phyloP scores from a whole-genome alignment of 2,113 vertebrate genomes.

The Eulacestoma nigropectus region DNA sequence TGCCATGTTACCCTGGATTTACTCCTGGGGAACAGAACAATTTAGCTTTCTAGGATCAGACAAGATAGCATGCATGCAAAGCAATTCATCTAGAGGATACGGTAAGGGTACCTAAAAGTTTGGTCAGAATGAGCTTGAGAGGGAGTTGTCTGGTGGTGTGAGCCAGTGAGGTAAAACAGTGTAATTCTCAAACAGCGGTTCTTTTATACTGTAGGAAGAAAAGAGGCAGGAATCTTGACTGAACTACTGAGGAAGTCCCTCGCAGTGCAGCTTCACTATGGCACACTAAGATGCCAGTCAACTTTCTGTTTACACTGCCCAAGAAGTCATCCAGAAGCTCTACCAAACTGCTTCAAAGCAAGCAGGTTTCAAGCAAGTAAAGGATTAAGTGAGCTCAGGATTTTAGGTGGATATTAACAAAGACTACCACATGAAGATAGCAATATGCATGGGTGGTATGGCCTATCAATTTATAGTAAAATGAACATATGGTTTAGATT shows the following conservation, averaged over 20 bases:
- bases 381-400: neutral
- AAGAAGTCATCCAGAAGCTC: neutral
- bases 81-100: neutral
- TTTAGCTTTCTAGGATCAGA: neutral
- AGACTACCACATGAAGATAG: neutral
- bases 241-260: neutral
- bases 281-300: neutral
- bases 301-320: neutral
- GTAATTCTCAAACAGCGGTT: neutral
- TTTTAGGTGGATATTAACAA: neutral
- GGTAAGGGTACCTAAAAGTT: neutral
- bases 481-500: neutral
- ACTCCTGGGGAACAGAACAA: neutral
- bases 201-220: neutral
- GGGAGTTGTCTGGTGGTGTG: neutral
- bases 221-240: neutral
- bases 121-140: neutral
- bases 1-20: neutral
- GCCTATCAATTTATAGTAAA: neutral
- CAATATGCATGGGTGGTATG: neutral
- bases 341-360: neutral
- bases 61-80: neutral
- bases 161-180: neutral
- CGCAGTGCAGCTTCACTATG: neutral
- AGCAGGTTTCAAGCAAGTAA: neutral